These are phyloP conservation scores for Danio jaintianensis DNA, from an alignment of 2,797 vertebrate species.

Conservation along the genomic window DNA sequence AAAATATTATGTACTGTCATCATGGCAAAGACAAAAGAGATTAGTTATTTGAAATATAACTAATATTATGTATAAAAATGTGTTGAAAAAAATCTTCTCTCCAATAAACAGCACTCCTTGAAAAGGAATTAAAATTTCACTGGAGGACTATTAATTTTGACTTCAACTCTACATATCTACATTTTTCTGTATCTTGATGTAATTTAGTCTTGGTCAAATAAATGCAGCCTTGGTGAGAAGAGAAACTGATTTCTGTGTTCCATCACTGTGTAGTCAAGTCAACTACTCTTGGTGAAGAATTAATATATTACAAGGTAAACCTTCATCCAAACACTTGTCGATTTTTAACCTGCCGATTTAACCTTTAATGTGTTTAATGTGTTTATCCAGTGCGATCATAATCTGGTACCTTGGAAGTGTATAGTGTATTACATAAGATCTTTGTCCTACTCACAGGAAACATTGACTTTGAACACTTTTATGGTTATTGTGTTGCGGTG, in stretches of 20 bases:
- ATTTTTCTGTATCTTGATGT: no score
- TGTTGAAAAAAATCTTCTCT: no score
- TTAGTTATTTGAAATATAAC: no score
- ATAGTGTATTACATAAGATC: conserved; percentile 23
- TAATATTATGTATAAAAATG: no score
- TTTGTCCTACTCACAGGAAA: conserved; percentile 35
- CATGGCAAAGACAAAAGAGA: no score
- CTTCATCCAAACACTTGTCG: not conserved
- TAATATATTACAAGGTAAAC: not conserved
- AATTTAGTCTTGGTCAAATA: no score
- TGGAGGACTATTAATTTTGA: no score
- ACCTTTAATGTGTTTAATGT: not conserved
- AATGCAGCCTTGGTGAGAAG: no score
- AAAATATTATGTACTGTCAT: no score
- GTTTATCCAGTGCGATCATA: conserved; percentile 27
- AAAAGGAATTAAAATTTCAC: no score
- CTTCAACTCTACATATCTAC: no score
- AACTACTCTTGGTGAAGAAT: not conserved
- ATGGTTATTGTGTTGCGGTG: conserved; percentile 32
- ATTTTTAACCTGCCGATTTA: not conserved
- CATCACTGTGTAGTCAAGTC: not conserved
- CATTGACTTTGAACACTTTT: conserved; percentile 26
- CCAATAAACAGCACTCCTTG: no score
- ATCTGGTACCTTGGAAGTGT: conserved; percentile 21
- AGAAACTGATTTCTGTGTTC: not conserved